A percentile compares a stretch with the other conserved stretches of the same genome.
phyloP scores from a whole-genome alignment of 2,888 invertebrate genomes.

The Hyles lineata region DNA sequence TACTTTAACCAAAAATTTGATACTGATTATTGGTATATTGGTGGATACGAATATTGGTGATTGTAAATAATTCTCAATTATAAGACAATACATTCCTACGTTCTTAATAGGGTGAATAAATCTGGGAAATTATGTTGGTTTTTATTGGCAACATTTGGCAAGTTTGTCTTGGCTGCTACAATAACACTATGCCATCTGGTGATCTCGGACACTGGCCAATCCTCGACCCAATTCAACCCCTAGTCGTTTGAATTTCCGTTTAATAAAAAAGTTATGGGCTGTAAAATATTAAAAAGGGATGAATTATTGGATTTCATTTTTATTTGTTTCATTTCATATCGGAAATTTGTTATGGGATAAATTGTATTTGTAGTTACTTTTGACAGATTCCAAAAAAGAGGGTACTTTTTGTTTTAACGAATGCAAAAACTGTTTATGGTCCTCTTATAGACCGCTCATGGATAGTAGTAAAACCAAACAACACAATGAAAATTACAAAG shows the following conservation, averaged over 20 bases:
- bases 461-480: too few species aligned
- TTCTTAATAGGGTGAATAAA: background rate
- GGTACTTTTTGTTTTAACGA: too few species aligned
- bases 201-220: conserved; percentile 13
- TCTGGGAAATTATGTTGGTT: conserved; percentile 4
- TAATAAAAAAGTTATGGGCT: background rate
- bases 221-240: background rate
- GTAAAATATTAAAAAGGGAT: background rate
- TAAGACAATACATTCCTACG: background rate
- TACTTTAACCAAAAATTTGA: too few species aligned
- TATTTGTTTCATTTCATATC: background rate
- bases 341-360: background rate
- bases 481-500: too few species aligned
- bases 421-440: too few species aligned
- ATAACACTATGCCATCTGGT: conserved; percentile 1
- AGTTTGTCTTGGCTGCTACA: conserved; percentile 5
- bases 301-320: background rate
- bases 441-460: too few species aligned
- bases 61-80: too few species aligned
- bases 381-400: background rate
- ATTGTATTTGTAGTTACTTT: background rate
- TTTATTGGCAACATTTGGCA: conserved; percentile 19
- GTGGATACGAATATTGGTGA: too few species aligned
- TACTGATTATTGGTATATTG: too few species aligned
- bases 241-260: background rate